Evolutionary conservation across 1,140 invertebrate species (phyloP), one percentile per base, ranked within the genome.

Genomic region (Sinella curviseta): DNA sequence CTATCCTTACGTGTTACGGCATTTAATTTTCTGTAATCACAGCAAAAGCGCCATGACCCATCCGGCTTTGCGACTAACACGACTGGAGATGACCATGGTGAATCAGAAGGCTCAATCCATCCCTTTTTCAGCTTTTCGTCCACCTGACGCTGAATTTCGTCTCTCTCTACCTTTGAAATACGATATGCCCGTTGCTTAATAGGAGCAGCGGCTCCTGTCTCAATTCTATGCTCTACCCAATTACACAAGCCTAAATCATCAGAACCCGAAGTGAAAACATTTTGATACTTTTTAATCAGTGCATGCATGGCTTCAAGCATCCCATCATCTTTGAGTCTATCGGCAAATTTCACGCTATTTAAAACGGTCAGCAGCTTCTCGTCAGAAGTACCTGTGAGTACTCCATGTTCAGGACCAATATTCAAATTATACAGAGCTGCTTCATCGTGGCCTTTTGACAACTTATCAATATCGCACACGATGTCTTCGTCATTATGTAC

Each of bases 31-130:
- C 80, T 67, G 35, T 73, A 83, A 39, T 83, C 80, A n/a, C 78
- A 39, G 16, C 20, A 28, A 20, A 83, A 65, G 81, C 84, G 48
- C 17, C 14, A 55, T 2, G 57, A 17, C 76, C 79, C 16, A 83
- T 79, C 57, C 36, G 55, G 74, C 80, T 85, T 83, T 48, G 33
- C 31, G 17, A 84, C 82, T 26, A 85, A 60, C 14, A 84, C 75
- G 2, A 83, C 78, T 31, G 84, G 84, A 33, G 39, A 67, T 0
- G 81, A 1, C 75, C 76, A 86, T 17, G 82, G 78, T 17, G 77
- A 79, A 35, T 54, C 74, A 1, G 81, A 81, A 28, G 48, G 74
- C 67, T 79, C 60, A 33, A 86, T 84, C 1, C 84, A 77, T 3
- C 74, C 77, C 1, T 76, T 39, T n/a, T 82, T 28, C 39, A 84